Base-by-base conservation (phyloP, 2,797 vertebrate species). In the Enteromius radiatus region DNA sequence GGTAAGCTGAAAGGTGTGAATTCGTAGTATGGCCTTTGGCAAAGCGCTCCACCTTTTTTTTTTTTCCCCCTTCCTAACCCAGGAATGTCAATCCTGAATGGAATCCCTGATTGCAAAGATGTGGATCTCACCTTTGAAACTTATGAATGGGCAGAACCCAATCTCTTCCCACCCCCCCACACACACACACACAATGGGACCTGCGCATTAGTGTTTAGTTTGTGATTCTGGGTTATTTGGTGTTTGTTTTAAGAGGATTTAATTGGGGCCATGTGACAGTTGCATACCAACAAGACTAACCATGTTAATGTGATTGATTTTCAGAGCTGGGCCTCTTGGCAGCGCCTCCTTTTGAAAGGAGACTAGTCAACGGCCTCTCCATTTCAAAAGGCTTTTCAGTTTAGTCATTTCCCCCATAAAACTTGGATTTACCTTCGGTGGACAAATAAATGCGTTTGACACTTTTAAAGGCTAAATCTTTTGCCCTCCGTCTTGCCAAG, bases 41-140 rank as follows among this genome's bases (percentile, higher is more conserved):
- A 61, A 88, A 70, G 68, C 5, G 49, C 74, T 65, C 85, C 83
- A 63, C 80, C 77, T 76, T 61, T 69, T 69, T 78, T 76, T 81
- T 14, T 63, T 45, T 33, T 8, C 7, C 3, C 2, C 15, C 71
- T 68, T n/a, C 52, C 76, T 26, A 75, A 76, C 63, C n/a, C 61
- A 10, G 76, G 67, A 84, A 86, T 75, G 73, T 85, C 74, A 74
- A 75, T 70, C 47, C 69, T 85, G 26, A 84, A 74, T 83, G 82
- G 83, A 89, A 86, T 87, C 71, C 64, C 67, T 69, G 61, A 59
- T 73, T 28, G 81, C 41, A 76, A 75, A 85, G 77, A 85, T 78
- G 71, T 52, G 38, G 76, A 82, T 63, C 80, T 84, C 85, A 80
- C 81, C 70, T 79, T 82, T 81, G 38, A 59, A 80, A 71, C 82